Conservation (phyloP, 2,797 vertebrate species). For the Silurus aristotelis region DNA sequence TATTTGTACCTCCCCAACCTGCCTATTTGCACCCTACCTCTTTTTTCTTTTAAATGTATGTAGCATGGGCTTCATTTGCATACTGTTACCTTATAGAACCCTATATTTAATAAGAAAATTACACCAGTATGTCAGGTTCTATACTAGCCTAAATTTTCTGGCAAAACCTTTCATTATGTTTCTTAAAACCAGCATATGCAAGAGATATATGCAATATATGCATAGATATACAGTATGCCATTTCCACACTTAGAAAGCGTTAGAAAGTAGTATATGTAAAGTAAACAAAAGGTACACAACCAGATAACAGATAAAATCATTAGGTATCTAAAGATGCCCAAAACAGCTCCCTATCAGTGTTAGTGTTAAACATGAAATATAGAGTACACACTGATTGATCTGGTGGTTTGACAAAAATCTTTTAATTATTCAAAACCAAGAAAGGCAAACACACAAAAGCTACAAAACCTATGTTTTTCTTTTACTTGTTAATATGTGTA, state of each 20-base stretch:
- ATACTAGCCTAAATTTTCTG: neutral
- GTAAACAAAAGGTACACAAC: neutral
- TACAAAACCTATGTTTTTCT: neutral
- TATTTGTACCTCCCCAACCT: neutral
- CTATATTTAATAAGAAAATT: neutral
- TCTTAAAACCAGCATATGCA: neutral
- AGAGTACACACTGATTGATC: neutral
- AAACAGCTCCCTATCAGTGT: neutral
- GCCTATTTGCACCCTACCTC: neutral
- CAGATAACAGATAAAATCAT: neutral
- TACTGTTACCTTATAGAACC: neutral
- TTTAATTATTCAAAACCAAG: neutral
- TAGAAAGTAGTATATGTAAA: neutral
- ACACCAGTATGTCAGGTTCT: neutral
- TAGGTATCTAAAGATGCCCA: neutral
- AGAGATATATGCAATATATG: too few relatives aligned
- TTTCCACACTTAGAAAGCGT: neutral
- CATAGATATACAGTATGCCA: neutral
- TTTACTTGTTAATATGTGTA: neutral
- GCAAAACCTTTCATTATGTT: neutral
- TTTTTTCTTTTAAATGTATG: neutral
- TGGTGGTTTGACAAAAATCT: neutral
- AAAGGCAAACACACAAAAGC: slow-evolving; percentile 24
- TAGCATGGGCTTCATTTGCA: neutral
- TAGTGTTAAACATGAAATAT: neutral